Base-by-base conservation (phyloP, 2,113 vertebrate species). In the Camelus dromedarius region DNA sequence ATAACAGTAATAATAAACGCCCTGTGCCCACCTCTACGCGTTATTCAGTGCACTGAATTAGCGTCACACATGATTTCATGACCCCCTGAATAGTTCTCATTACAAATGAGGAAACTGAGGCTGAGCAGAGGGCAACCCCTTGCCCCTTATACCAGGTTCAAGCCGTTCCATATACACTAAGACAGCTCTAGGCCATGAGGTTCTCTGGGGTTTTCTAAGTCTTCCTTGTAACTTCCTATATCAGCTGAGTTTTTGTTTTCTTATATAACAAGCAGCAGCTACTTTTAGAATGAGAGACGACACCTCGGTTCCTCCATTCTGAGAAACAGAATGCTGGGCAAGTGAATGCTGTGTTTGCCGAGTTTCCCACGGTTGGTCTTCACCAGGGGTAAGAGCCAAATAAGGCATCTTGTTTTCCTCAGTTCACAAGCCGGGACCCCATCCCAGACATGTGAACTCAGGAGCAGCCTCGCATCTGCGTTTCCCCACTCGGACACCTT, bases 361-460 rank as follows among this genome's bases (percentile, higher is more conserved):
- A 6, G 7, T 24, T 50, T 24, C 64, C 28, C 10, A 22, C 8
- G 1, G 19, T 16, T 0, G 0, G 64, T 52, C 22, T 35, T n/a
- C 16, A 35, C n/a, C 32, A 50, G 52, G 7, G 19, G 20, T 7
- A 32, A 56, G 12, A 50, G 58, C n/a, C 7, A 62, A 19, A 16
- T 2, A 42, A 42, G 38, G 38, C 24, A 11, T 20, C 76, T 1
- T 7, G 3, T 50, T 54, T 48, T 26, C 64, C 76, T 82, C 26
- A 15, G 3, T 30, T 10, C 8, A 5, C 19, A 4, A 28, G n/a
- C 70, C 5, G 4, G 32, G 26, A 10, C 12, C n/a, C n/a, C 35
- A 4, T 1, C 28, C 69, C 52, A 42, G 38, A 18, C 28, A 3
- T 14, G 50, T 48, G 85, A 19, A 16, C 2, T 6, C 4, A 2